phyloP scores from a whole-genome alignment of 2,888 invertebrate species.

The Meloe dianella region DNA sequence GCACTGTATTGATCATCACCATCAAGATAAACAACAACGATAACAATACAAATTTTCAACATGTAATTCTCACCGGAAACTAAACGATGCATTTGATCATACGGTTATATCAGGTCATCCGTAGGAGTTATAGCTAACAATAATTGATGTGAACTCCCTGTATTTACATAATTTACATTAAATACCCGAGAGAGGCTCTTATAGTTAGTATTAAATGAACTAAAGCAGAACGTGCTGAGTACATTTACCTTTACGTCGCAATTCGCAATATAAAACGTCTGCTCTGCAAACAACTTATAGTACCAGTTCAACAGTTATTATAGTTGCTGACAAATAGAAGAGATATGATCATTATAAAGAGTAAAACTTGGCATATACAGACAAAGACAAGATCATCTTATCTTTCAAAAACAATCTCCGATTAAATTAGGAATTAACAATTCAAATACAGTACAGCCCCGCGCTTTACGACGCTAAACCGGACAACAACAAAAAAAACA shows the following conservation, averaged over 20 bases:
- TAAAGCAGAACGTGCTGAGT: constrained; percentile 33
- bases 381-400: not conserved
- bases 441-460: too few species aligned
- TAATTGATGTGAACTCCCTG: constrained; percentile 33
- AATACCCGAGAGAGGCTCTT: constrained; percentile 21
- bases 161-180: constrained; percentile 34
- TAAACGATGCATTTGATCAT: constrained; percentile 17
- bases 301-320: constrained; percentile 32
- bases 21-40: not conserved
- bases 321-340: constrained; percentile 27
- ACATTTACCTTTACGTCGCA: constrained; percentile 29
- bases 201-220: constrained; percentile 22
- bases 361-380: not conserved
- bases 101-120: constrained; percentile 33
- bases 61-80: constrained; percentile 32
- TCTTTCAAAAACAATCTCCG: not conserved
- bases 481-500: not conserved
- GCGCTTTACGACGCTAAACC: too few species aligned
- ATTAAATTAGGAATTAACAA: not conserved
- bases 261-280: constrained; percentile 13
- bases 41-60: constrained; percentile 21
- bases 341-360: constrained; percentile 20
- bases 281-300: constrained; percentile 31
- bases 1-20: too few species aligned
- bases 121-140: too few species aligned